These are phyloP conservation scores for Papilio polytes DNA, from an alignment of 1,140 invertebrate genomes.

Conservation along the genomic window DNA sequence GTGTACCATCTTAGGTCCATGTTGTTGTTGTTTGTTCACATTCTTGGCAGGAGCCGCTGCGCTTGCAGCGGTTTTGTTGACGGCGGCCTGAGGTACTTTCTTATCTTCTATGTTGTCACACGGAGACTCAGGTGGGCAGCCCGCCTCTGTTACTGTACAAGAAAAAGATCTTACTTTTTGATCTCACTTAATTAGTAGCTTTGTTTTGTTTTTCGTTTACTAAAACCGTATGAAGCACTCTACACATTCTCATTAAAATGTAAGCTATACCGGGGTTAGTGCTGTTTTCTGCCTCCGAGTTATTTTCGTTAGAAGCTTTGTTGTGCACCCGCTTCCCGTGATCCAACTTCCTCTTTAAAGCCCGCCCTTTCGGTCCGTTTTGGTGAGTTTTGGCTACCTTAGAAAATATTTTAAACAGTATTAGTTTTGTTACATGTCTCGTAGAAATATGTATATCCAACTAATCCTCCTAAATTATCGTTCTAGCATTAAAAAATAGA, in stretches of 20 bases:
- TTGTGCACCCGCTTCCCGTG: neutral
- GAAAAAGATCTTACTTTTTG: neutral
- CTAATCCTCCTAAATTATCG: too few relatives aligned
- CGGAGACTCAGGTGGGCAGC: neutral
- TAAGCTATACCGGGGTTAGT: neutral
- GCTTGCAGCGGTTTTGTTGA: neutral
- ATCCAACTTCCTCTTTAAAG: conserved; percentile 26
- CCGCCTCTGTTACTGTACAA: neutral
- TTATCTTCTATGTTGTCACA: conserved; percentile 2
- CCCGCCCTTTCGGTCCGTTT: conserved; percentile 29
- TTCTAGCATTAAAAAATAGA: too few relatives aligned
- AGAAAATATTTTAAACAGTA: conserved; percentile 21
- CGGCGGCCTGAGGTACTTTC: neutral
- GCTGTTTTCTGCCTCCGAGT: neutral
- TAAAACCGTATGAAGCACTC: too few relatives aligned
- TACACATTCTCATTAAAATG: neutral
- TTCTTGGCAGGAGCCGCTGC: neutral
- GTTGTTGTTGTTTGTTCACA: neutral
- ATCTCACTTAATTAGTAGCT: neutral
- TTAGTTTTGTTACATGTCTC: conserved; percentile 1
- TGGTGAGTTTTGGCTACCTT: conserved; percentile 29
- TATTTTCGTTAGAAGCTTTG: neutral
- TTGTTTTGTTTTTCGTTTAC: too few relatives aligned
- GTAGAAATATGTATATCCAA: neutral
- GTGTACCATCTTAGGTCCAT: neutral